Evolutionary conservation across 2,888 invertebrate genomes (phyloP).

Genomic region (Ennomos fuscantarius): DNA sequence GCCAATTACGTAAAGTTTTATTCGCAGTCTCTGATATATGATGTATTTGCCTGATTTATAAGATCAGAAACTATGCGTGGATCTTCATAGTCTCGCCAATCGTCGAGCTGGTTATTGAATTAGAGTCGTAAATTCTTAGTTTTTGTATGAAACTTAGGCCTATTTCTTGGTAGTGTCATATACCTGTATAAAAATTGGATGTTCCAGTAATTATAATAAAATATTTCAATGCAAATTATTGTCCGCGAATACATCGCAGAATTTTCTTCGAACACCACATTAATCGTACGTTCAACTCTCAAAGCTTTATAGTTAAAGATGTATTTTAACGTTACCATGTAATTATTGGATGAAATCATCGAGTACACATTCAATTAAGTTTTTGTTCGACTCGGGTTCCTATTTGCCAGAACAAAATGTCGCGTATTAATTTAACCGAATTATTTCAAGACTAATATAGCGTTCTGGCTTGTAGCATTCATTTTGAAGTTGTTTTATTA

Average conservation of each 20-base stretch:
- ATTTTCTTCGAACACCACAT: conserved; percentile 52
- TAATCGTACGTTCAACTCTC: conserved; percentile 60
- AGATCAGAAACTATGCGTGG: conserved; percentile 31
- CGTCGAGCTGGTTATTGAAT: conserved; percentile 1
- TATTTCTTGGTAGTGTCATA: neutral
- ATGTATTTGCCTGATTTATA: conserved; percentile 25
- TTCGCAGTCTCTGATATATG: conserved; percentile 18
- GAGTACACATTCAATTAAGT: conserved; percentile 35
- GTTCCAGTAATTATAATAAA: conserved; percentile 38
- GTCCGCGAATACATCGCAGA: conserved; percentile 46
- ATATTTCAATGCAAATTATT: conserved; percentile 46
- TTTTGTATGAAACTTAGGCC: neutral
- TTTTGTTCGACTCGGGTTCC: conserved; percentile 17
- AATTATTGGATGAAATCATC: conserved; percentile 38
- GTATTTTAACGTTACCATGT: conserved; percentile 29
- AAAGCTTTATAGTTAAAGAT: conserved; percentile 40
- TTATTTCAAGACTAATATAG: conserved; percentile 11
- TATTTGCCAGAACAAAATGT: conserved; percentile 21
- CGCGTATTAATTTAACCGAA: conserved; percentile 22
- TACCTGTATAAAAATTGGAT: conserved; percentile 32
- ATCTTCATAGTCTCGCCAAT: conserved; percentile 33
- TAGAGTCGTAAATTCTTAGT: conserved; percentile 3
- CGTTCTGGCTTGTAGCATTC: conserved; percentile 11
- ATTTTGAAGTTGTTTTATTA: conserved; percentile 22
- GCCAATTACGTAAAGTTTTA: conserved; percentile 32